Base-by-base conservation (phyloP, 2,888 invertebrate species). In the Scaptomyza tumidula region DNA sequence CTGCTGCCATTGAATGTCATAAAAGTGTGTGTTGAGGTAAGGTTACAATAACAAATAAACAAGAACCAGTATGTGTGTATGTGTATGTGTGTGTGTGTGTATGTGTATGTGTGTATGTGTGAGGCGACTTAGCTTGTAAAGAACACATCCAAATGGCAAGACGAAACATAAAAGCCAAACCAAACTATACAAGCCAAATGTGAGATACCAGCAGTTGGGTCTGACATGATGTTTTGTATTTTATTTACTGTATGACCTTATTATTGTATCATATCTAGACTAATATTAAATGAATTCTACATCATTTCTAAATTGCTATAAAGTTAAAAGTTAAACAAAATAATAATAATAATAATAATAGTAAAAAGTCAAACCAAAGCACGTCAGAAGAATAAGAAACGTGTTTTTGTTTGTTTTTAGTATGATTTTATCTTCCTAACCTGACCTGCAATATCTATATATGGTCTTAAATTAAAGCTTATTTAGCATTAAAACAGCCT, bases 21-120 rank as follows among this genome's bases (percentile, higher is more conserved):
- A 86, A 83, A 88, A 81, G 71, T 66, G 73, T 85, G 82, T 85
- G 80, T 86, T 87, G 89, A 81, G 85, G 87, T 78, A 71, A 88
- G 85, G 74, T 81, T 85, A 87, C 85, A 89, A 85, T 78, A 87
- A 87, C 89, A 85, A 86, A 87, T 88, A 88, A 80, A 72, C 86
- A 64, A 16, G 19, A 48, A 58, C 48, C 48, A 24, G 35, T 41
- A 44, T 35, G 13, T 53, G 56, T 53, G 56, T 39, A 6, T 45
- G 24, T 39, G 35, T 41, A 55, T 56, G 35, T 59, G 16, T 55
- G 27, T 50, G 39, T 52, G 13, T 56, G 37, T 75, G 31, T 19
- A 19, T 19, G 19, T 19, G 19, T 19, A n/a, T n/a, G n/a, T n/a
- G n/a, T 55, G 27, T 50, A 35, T 52, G 13, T 56, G 35, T 75